Conservation (phyloP, 1,140 invertebrate species). For the Rhagoletis zephyria region DNA sequence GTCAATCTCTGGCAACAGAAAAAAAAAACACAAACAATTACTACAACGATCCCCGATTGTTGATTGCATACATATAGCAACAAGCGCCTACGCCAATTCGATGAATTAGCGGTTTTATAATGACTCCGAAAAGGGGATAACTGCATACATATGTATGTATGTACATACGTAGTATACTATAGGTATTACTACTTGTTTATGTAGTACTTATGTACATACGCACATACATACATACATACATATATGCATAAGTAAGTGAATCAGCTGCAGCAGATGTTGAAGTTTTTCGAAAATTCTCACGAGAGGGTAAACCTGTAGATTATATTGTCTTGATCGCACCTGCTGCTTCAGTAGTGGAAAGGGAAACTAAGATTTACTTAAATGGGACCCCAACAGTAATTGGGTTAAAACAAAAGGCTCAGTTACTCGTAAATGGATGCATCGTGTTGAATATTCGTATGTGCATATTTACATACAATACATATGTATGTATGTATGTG, state of each 20-base stretch:
- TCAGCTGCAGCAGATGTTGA: constrained; percentile 28
- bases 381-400: background rate
- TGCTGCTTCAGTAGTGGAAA: background rate
- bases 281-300: constrained; percentile 4
- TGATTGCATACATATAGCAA: background rate
- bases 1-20: constrained; percentile 32
- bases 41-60: background rate
- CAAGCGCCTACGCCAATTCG: constrained; percentile 1
- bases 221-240: too few species aligned
- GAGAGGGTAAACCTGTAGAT: background rate
- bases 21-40: background rate
- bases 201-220: too few species aligned
- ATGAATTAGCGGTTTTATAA: constrained; percentile 26
- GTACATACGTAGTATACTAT: too few species aligned
- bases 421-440: too few species aligned
- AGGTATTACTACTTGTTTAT: too few species aligned
- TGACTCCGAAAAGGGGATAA: background rate
- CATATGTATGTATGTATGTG: too few species aligned
- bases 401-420: too few species aligned
- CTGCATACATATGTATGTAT: too few species aligned
- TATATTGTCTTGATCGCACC: background rate
- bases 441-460: too few species aligned
- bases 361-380: background rate
- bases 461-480: too few species aligned
- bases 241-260: background rate